phyloP scores from a whole-genome alignment of 92 coral and sea anemone genomes.

The Zoanthus sociatus region DNA sequence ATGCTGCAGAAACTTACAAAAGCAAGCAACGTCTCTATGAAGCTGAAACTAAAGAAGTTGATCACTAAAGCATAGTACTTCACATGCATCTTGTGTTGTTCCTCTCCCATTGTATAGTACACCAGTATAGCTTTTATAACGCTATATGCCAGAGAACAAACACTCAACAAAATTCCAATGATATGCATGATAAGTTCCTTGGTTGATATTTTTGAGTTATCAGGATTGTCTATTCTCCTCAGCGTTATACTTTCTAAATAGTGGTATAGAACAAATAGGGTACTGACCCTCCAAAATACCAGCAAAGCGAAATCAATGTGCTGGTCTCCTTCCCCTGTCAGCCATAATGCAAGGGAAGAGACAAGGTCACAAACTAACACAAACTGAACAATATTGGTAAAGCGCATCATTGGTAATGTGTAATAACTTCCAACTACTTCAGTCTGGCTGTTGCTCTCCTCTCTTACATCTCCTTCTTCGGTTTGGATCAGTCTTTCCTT shows the following conservation, averaged over 20 bases:
- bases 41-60: constrained; percentile 69
- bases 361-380: constrained; percentile 73
- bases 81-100: constrained; percentile 69
- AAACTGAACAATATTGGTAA: constrained; percentile 67
- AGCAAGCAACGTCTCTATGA: constrained; percentile 72
- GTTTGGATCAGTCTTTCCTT: constrained; percentile 3
- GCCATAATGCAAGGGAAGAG: constrained; percentile 83
- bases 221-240: constrained; percentile 74
- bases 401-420: constrained; percentile 75
- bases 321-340: constrained; percentile 78
- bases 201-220: constrained; percentile 65
- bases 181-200: constrained; percentile 65
- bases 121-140: constrained; percentile 85
- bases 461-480: background rate
- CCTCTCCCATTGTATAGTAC: constrained; percentile 68
- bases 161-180: constrained; percentile 67
- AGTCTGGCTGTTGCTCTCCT: constrained; percentile 28
- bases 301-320: constrained; percentile 83
- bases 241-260: constrained; percentile 71
- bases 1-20: constrained; percentile 74
- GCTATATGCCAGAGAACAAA: constrained; percentile 81
- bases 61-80: constrained; percentile 80
- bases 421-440: constrained; percentile 47
- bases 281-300: constrained; percentile 71
- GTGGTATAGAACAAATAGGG: constrained; percentile 68